phyloP scores from a whole-genome alignment of 1,140 invertebrate genomes.

The Mamestra configurata region DNA sequence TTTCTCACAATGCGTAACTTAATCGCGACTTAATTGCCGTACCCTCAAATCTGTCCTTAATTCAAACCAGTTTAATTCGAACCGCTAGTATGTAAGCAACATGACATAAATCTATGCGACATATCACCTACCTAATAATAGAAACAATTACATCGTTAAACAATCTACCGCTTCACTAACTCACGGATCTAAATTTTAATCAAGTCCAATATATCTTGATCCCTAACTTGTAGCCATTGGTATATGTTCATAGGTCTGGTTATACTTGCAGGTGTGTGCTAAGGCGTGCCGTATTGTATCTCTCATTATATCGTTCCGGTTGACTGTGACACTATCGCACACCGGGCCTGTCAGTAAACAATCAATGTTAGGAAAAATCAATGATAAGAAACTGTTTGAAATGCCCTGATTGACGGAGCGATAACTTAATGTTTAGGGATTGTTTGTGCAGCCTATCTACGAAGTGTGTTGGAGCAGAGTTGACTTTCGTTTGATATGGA shows the following conservation, averaged over 20 bases:
- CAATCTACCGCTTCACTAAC: conserved; percentile 43
- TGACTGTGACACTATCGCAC: conserved; percentile 63
- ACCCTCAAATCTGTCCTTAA: conserved; percentile 4
- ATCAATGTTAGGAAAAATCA: conserved; percentile 55
- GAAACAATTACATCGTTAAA: conserved; percentile 41
- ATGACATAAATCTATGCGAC: conserved; percentile 39
- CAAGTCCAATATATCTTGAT: conserved; percentile 13
- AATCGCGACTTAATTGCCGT: neutral
- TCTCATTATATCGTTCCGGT: conserved; percentile 70
- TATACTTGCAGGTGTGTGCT: conserved; percentile 26
- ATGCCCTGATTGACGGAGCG: conserved; percentile 40
- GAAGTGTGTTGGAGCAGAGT: neutral
- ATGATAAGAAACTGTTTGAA: conserved; percentile 45
- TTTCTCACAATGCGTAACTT: neutral
- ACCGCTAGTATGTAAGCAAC: conserved; percentile 24
- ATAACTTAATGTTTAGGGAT: conserved; percentile 40
- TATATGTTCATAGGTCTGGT: neutral
- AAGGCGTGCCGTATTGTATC: conserved; percentile 44
- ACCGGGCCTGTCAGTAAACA: conserved; percentile 64
- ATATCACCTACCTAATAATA: conserved; percentile 46
- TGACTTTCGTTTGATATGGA: conserved; percentile 31
- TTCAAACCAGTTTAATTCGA: conserved; percentile 7
- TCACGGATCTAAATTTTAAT: conserved; percentile 39
- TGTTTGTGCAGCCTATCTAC: conserved; percentile 25
- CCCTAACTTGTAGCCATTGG: neutral